Conservation (phyloP, 1,140 invertebrate species). For the Platyura marginata region DNA sequence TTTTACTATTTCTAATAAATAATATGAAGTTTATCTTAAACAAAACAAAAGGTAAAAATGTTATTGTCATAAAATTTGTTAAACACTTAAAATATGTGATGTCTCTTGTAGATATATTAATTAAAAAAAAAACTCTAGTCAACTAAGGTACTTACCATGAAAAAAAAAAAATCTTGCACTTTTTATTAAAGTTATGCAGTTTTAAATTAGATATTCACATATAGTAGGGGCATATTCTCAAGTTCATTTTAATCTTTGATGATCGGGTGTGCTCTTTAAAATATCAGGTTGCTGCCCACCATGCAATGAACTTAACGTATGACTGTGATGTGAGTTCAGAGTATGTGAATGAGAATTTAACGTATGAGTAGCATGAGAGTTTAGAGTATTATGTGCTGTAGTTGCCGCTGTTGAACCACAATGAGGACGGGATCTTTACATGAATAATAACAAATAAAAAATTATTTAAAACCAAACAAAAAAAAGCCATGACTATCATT, state of each 20-base stretch:
- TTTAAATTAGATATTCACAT: too few species aligned
- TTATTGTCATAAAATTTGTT: too few species aligned
- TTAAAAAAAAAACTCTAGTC: too few species aligned
- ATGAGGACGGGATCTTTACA: slow-evolving; percentile 21
- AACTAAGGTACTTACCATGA: too few species aligned
- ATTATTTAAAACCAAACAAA: neutral
- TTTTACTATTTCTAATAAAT: too few species aligned
- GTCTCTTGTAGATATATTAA: too few species aligned
- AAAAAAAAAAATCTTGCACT: too few species aligned
- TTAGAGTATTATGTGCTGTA: slow-evolving; percentile 31
- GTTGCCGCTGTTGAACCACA: slow-evolving; percentile 21
- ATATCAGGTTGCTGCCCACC: slow-evolving; percentile 58
- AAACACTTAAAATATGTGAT: too few species aligned
- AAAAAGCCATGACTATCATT: slow-evolving; percentile 21
- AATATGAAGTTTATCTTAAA: too few species aligned
- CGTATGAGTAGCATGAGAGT: slow-evolving; percentile 29
- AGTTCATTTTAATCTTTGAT: slow-evolving; percentile 27
- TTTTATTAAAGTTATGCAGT: too few species aligned
- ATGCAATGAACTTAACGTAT: slow-evolving; percentile 26
- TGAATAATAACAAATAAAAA: too few species aligned
- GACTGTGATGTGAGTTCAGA: slow-evolving; percentile 20
- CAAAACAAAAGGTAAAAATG: too few species aligned
- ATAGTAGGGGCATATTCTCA: neutral
- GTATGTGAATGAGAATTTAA: slow-evolving; percentile 28
- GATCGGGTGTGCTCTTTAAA: slow-evolving; percentile 66